phyloP scores from a whole-genome alignment of 2,888 invertebrate genomes.

The Yponomeuta sedellus region DNA sequence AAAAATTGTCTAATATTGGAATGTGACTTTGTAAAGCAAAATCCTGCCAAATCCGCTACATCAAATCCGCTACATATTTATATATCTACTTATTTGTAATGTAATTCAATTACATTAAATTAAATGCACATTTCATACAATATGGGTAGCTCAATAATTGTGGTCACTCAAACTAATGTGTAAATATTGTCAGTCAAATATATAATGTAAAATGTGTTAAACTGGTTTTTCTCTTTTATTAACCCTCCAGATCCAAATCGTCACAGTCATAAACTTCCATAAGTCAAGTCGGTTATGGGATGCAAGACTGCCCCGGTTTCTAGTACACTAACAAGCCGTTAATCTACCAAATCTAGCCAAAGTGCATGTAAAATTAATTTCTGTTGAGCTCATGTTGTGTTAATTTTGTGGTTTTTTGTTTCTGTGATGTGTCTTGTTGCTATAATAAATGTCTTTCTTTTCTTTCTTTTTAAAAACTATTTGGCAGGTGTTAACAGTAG shows the following conservation, averaged over 20 bases:
- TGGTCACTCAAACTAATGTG: slow-evolving; percentile 71
- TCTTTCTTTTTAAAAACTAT: too few relatives aligned
- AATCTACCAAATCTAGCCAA: too few relatives aligned
- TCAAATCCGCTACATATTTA: slow-evolving; percentile 27
- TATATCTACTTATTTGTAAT: slow-evolving; percentile 47
- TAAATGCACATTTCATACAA: slow-evolving; percentile 70
- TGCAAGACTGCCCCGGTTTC: too few relatives aligned
- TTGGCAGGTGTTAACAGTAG: too few relatives aligned
- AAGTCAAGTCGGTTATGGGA: too few relatives aligned
- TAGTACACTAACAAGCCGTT: too few relatives aligned
- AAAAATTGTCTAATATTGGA: slow-evolving; percentile 32
- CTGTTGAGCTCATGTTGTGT: too few relatives aligned
- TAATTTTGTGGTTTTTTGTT: too few relatives aligned
- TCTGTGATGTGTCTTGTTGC: too few relatives aligned
- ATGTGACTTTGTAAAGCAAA: slow-evolving; percentile 66
- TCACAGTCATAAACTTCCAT: too few relatives aligned
- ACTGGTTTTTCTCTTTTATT: slow-evolving; percentile 31
- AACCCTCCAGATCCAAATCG: slow-evolving; percentile 17
- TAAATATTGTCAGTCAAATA: slow-evolving; percentile 75
- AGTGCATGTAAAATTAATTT: too few relatives aligned
- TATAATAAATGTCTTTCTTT: too few relatives aligned
- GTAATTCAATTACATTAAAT: slow-evolving; percentile 68
- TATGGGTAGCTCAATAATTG: slow-evolving; percentile 74
- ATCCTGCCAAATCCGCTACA: slow-evolving; percentile 66
- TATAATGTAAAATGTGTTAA: slow-evolving; percentile 74